Conservation (phyloP, 2,113 vertebrate species). For the Megaleporinus macrocephalus region DNA sequence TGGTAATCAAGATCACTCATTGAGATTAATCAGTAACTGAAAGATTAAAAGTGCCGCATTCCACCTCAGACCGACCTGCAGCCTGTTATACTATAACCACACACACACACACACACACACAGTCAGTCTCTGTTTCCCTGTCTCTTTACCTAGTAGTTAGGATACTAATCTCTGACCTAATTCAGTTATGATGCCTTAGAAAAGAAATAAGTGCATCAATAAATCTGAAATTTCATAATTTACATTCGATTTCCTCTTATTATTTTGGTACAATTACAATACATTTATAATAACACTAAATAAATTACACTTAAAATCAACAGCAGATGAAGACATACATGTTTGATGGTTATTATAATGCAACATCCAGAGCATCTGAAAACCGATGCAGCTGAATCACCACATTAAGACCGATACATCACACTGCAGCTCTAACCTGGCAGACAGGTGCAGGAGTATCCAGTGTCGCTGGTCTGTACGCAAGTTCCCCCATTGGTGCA, state of each 20-base stretch:
- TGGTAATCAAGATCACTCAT: slow-evolving; percentile 1
- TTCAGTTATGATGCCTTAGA: too few species aligned
- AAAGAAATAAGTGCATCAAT: too few species aligned
- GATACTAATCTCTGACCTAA: background rate
- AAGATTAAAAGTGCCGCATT: background rate
- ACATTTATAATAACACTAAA: too few species aligned
- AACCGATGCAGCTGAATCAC: too few species aligned
- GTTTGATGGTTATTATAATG: too few species aligned
- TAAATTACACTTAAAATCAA: too few species aligned
- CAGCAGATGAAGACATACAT: too few species aligned
- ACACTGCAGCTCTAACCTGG: slow-evolving; percentile 80
- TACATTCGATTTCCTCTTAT: too few species aligned
- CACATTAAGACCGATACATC: background rate
- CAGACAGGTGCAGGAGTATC: slow-evolving; percentile 91
- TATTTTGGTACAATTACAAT: too few species aligned
- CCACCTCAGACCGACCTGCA: background rate
- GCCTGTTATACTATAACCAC: background rate
- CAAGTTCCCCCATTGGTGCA: slow-evolving; percentile 97
- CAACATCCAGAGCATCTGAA: too few species aligned
- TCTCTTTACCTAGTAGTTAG: background rate
- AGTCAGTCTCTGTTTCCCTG: too few species aligned
- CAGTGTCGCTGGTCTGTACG: slow-evolving; percentile 88
- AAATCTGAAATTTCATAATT: too few species aligned
- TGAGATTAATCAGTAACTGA: slow-evolving; percentile 49
- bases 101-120: slow-evolving; percentile 3